A percentile compares a stretch with the other conserved stretches of the same genome.
Evolutionary conservation across 2,113 vertebrate genomes (phyloP).

Genomic region (Suricata suricatta): DNA sequence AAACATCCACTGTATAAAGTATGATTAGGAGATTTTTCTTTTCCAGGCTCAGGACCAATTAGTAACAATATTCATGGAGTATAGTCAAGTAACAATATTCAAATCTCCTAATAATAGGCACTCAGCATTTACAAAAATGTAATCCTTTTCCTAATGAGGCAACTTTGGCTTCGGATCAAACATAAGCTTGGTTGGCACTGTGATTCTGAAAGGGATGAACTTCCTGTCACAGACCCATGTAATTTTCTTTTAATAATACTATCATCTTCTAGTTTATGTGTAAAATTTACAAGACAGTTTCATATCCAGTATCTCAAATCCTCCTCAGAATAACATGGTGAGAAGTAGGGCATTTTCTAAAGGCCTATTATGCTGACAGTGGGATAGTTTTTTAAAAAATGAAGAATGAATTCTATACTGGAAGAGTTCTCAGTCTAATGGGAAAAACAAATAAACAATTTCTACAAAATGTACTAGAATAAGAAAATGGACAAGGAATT

Average conservation of each 20-base stretch:
- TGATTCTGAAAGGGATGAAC: constrained; percentile 48
- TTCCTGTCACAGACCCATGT: constrained; percentile 10
- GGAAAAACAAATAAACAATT: background rate
- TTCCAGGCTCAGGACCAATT: constrained; percentile 5
- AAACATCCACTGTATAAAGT: constrained; percentile 28
- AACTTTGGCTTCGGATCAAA: constrained; percentile 47
- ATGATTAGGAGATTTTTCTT: constrained; percentile 36
- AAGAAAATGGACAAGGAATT: constrained; percentile 41
- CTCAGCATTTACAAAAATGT: constrained; percentile 41
- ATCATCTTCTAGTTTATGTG: background rate
- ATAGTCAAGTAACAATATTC: constrained; percentile 38
- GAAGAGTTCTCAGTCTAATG: background rate
- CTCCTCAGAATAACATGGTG: background rate
- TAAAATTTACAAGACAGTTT: constrained; percentile 29
- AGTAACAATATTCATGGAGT: constrained; percentile 42
- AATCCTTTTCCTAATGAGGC: constrained; percentile 51
- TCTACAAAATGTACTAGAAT: background rate
- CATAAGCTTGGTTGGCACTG: background rate
- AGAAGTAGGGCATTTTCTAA: constrained; percentile 37
- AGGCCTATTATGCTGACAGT: background rate
- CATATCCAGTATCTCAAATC: background rate
- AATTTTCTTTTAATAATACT: constrained; percentile 5
- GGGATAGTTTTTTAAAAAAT: background rate
- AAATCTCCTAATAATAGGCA: constrained; percentile 39
- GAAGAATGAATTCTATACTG: constrained; percentile 27